phyloP scores from a whole-genome alignment of 2,888 invertebrate species.

The Osmoderma eremita region DNA sequence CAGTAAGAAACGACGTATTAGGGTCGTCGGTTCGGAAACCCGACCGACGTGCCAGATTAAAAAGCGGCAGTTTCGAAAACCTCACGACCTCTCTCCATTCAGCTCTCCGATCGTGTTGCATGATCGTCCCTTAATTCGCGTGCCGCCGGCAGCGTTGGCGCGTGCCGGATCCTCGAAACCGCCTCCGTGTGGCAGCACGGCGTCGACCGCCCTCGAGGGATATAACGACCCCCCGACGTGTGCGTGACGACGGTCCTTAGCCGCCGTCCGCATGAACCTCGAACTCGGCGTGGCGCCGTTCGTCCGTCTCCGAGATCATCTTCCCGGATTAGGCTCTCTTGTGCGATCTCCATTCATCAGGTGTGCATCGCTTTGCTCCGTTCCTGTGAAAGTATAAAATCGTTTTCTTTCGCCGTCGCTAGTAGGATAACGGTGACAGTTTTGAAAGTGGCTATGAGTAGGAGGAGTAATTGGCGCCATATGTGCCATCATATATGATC shows the following conservation, averaged over 20 bases:
- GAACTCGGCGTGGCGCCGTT: slow-evolving; percentile 1
- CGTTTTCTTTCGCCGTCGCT: neutral
- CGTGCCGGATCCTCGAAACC: slow-evolving; percentile 51
- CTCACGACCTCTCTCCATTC: slow-evolving; percentile 24
- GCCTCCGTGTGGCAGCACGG: slow-evolving; percentile 30
- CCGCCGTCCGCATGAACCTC: neutral
- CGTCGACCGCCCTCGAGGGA: slow-evolving; percentile 27
- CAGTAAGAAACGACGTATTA: neutral
- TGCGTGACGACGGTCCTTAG: slow-evolving; percentile 28
- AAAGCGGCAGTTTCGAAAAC: slow-evolving; percentile 30
- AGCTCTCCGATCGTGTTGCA: slow-evolving; percentile 34
- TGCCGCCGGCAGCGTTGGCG: slow-evolving; percentile 68
- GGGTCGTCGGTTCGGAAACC: slow-evolving; percentile 1
- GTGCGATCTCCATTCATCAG: slow-evolving; percentile 26
- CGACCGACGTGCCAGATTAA: slow-evolving; percentile 30
- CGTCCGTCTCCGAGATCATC: slow-evolving; percentile 20
- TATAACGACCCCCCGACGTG: slow-evolving; percentile 29
- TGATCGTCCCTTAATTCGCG: slow-evolving; percentile 36
- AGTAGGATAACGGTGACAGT: neutral
- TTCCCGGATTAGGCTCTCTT: slow-evolving; percentile 31
- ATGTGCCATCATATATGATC: slow-evolving; percentile 51
- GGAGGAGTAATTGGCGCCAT: slow-evolving; percentile 52
- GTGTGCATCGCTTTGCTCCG: slow-evolving; percentile 10
- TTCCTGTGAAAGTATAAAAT: neutral
- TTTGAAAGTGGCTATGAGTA: slow-evolving; percentile 1